Evolutionary conservation across 1,140 invertebrate genomes (phyloP).

Genomic region (Aphaenogaster ashmeadi): DNA sequence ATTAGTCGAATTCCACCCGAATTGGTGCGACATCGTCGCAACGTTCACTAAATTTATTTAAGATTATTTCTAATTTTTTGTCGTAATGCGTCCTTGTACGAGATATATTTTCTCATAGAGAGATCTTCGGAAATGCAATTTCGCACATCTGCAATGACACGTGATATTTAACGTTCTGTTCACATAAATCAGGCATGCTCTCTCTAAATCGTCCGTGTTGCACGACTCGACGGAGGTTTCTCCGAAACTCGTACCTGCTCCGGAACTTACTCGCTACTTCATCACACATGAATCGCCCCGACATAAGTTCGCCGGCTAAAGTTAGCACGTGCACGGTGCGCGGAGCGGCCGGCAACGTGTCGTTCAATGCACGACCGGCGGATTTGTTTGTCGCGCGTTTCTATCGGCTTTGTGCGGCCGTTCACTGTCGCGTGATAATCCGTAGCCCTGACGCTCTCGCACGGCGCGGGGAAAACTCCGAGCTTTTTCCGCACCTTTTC

Average conservation of each 20-base stretch:
- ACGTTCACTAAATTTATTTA: background rate
- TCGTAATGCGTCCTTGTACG: background rate
- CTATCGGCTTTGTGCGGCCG: slow-evolving; percentile 72
- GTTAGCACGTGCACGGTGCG: slow-evolving; percentile 43
- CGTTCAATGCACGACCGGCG: slow-evolving; percentile 60
- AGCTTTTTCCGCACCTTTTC: slow-evolving; percentile 51
- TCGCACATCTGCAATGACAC: background rate
- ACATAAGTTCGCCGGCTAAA: slow-evolving; percentile 48
- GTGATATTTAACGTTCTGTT: background rate
- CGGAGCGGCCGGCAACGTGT: background rate
- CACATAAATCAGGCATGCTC: background rate
- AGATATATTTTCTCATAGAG: background rate
- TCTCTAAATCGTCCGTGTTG: background rate
- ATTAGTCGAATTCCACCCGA: background rate
- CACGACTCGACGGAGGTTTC: background rate
- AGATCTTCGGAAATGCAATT: background rate
- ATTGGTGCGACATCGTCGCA: background rate
- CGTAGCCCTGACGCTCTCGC: slow-evolving; percentile 64
- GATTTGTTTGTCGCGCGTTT: slow-evolving; percentile 42
- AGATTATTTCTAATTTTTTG: background rate
- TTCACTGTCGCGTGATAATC: slow-evolving; percentile 81
- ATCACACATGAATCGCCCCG: slow-evolving; percentile 15
- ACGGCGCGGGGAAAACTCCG: slow-evolving; percentile 33
- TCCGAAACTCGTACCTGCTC: background rate
- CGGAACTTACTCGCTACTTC: slow-evolving; percentile 20